Percentiles rank a stretch among this genome's conserved stretches.
phyloP scores from a whole-genome alignment of 1,140 invertebrate species.

The Drosophila sp. region DNA sequence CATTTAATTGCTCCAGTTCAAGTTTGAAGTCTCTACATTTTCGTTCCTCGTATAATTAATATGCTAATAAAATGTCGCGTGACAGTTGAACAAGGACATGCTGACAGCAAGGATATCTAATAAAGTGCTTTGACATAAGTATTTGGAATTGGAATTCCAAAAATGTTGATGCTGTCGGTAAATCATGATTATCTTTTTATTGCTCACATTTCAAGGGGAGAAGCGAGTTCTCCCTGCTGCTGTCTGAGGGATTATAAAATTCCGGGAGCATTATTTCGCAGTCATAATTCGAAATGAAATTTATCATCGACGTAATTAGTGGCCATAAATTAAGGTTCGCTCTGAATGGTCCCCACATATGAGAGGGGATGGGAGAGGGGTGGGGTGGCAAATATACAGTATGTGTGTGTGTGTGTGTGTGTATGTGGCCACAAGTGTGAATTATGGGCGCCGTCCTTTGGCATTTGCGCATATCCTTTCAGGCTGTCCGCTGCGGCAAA shows the following conservation, averaged over 20 bases:
- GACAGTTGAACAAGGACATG: conserved; percentile 64
- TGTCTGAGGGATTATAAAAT: conserved; percentile 30
- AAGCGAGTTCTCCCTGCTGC: neutral
- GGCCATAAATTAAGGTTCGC: conserved; percentile 69
- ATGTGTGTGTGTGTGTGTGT: no score
- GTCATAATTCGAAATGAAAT: conserved; percentile 81
- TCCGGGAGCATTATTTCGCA: conserved; percentile 3
- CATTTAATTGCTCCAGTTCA: conserved; percentile 64
- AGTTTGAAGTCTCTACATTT: neutral
- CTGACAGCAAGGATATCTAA: conserved; percentile 40
- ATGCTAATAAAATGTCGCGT: conserved; percentile 78
- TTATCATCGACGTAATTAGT: conserved; percentile 78
- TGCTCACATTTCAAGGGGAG: conserved; percentile 55
- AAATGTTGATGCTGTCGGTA: conserved; percentile 63
- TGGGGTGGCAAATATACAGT: conserved; percentile 10
- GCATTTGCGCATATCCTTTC: conserved; percentile 53
- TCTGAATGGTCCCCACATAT: conserved; percentile 2
- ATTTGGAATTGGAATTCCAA: conserved; percentile 28
- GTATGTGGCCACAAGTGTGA: conserved; percentile 72
- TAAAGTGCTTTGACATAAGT: conserved; percentile 40
- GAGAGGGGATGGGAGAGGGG: neutral
- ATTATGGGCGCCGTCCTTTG: conserved; percentile 62
- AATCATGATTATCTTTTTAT: conserved; percentile 81
- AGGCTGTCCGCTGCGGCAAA: conserved; percentile 59
- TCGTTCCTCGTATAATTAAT: conserved; percentile 64